phyloP scores from a whole-genome alignment of 2,113 vertebrate species.

The Crotalus tigris region DNA sequence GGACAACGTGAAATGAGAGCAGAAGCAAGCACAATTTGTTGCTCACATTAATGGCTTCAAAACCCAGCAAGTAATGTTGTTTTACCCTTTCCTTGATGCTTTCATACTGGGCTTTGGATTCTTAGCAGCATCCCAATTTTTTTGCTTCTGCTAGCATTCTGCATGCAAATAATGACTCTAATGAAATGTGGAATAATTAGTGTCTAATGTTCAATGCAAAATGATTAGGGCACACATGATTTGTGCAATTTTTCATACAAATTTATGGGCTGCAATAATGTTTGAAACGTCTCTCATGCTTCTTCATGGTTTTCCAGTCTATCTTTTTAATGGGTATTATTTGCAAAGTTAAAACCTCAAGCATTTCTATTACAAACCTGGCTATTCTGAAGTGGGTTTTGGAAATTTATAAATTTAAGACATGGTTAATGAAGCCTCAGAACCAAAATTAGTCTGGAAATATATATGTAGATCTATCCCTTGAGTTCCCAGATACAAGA shows the following conservation, averaged over 20 bases:
- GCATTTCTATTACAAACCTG: slow-evolving; percentile 10
- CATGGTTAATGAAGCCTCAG: not conserved
- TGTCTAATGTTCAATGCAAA: slow-evolving; percentile 43
- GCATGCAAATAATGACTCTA: not conserved
- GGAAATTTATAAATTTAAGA: slow-evolving; percentile 21
- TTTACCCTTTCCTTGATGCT: not conserved
- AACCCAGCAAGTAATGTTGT: not conserved
- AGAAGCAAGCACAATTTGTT: not conserved
- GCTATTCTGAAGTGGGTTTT: slow-evolving; percentile 31
- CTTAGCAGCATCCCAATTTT: not conserved
- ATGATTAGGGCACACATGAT: not conserved
- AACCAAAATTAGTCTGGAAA: not conserved
- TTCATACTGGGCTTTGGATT: not conserved
- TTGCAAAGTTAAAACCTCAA: not conserved
- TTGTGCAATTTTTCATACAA: not conserved
- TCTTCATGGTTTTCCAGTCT: not conserved
- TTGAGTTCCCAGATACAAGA: not conserved
- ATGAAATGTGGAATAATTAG: not conserved
- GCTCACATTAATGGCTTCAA: not conserved
- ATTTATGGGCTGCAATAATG: not conserved
- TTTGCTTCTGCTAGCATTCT: not conserved
- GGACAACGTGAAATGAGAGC: not conserved
- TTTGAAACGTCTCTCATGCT: not conserved
- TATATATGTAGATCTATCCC: not conserved
- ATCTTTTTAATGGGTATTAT: not conserved